Evolutionary conservation across 2,888 invertebrate genomes (phyloP), one percentile per base, ranked within the genome.

Genomic region (Callyntrura guangdongensis): DNA sequence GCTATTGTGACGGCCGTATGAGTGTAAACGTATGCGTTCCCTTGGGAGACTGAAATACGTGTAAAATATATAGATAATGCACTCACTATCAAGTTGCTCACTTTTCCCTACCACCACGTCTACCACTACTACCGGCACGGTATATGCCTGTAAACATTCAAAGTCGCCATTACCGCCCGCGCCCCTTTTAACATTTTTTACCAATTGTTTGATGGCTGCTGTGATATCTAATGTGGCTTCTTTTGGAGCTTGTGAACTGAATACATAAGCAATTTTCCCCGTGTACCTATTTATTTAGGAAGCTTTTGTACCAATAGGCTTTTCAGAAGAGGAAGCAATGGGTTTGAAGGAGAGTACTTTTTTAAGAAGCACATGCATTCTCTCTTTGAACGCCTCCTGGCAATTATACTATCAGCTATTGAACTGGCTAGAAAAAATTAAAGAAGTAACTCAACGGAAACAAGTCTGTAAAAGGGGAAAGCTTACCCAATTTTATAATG

Each of bases 181-280:
- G 20, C 45, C 81, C 14, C 36, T 45, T 61, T 36, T 25, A 25
- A 27, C 59, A 20, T 56, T 61, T n/a, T 20, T 81, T 36, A 45
- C 36, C 61, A n/a, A 81, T 59, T 81, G 81, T 45, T 36, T 12
- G 45, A 12, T 22, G 14, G 45, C n/a, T 74, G 36, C 20, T 47
- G 47, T 49, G 77, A 77, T 77, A 77, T 77, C 53, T 77, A 25
- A 77, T 77, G 77, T 77, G 77, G 49, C 53, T 77, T 77, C 49
- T 12, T 56, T 77, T 53, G 20, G 14, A 53, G 25, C 49, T 53
- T 77, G 77, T 77, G 77, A 0, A 77, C 77, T 77, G 77, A 77
- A 77, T 77, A 53, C 77, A 53, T 77, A 77, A 77, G 77, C 77
- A 77, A 77, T n/a, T 53, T 77, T 56, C n/a, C n/a, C n/a, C 22